A percentile compares a stretch with the other conserved stretches of the same genome.
Evolutionary conservation across 92 coral and sea anemone species (phyloP).

Genomic region (Diadumene lineata): DNA sequence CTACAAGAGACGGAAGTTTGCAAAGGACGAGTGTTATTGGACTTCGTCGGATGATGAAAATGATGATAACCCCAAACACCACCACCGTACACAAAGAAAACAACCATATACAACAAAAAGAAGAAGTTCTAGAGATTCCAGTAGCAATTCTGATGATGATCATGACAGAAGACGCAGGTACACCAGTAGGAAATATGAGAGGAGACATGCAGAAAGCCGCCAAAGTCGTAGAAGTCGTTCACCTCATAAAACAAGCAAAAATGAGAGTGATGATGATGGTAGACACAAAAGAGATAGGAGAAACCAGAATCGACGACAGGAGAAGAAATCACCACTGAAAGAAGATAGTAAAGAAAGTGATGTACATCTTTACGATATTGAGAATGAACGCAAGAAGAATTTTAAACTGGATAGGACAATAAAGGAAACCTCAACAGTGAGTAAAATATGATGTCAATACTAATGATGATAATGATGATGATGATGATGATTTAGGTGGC

Average conservation of each 20-base stretch:
- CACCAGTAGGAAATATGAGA: conserved; percentile 19
- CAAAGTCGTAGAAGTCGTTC: conserved; percentile 5
- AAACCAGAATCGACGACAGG: conserved; percentile 16
- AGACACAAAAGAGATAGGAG: conserved; percentile 12
- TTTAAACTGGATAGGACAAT: conserved; percentile 77
- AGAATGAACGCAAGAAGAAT: conserved; percentile 83
- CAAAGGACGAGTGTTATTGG: conserved; percentile 34
- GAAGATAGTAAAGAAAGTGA: conserved; percentile 22
- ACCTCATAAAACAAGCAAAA: neutral
- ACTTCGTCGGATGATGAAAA: conserved; percentile 42
- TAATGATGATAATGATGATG: neutral
- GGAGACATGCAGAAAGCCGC: conserved; percentile 12
- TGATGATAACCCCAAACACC: neutral
- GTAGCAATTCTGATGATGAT: conserved; percentile 35
- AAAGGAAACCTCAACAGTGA: conserved; percentile 78
- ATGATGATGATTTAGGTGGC: neutral
- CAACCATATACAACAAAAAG: neutral
- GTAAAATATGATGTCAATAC: neutral
- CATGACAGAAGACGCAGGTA: conserved; percentile 13
- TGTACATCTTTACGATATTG: conserved; percentile 62
- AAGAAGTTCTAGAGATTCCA: neutral
- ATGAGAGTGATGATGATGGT: conserved; percentile 32
- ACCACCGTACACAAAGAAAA: neutral
- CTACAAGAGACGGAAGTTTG: conserved; percentile 16
- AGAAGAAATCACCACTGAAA: conserved; percentile 8